These are phyloP conservation scores for Sphinx pinastri DNA, from an alignment of 2,888 invertebrate genomes.

Conservation along the genomic window DNA sequence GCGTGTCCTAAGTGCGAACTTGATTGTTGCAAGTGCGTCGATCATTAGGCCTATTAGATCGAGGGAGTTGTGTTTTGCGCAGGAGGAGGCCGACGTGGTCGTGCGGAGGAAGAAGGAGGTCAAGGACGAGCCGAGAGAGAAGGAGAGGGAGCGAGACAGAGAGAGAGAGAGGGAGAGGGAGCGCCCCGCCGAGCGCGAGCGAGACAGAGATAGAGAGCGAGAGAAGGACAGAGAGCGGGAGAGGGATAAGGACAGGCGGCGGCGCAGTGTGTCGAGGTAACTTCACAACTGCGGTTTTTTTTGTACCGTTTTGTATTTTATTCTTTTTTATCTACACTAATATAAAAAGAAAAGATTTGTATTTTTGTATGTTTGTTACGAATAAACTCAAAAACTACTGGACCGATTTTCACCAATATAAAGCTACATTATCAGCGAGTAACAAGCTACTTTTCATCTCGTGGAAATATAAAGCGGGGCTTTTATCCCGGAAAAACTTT, in stretches of 20 bases:
- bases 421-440: too few species aligned
- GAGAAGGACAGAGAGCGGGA: constrained; percentile 48
- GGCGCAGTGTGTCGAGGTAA: constrained; percentile 55
- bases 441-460: too few species aligned
- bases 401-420: too few species aligned
- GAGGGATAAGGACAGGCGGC: constrained; percentile 34
- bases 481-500: too few species aligned
- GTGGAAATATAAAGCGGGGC: too few species aligned
- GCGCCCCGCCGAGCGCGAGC: constrained; percentile 67
- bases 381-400: too few species aligned
- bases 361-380: too few species aligned
- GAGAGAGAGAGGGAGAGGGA: constrained; percentile 47
- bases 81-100: constrained; percentile 88
- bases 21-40: constrained; percentile 24
- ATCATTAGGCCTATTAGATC: constrained; percentile 31
- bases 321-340: too few species aligned
- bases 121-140: constrained; percentile 51
- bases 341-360: too few species aligned
- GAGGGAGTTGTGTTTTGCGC: constrained; percentile 20
- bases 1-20: constrained; percentile 12
- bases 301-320: too few species aligned
- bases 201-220: constrained; percentile 54
- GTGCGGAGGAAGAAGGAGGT: constrained; percentile 76
- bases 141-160: constrained; percentile 46
- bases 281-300: too few species aligned